These are phyloP conservation scores for Circaetus cinerascens DNA, from an alignment of 2,113 vertebrate species.

Conservation along the genomic window DNA sequence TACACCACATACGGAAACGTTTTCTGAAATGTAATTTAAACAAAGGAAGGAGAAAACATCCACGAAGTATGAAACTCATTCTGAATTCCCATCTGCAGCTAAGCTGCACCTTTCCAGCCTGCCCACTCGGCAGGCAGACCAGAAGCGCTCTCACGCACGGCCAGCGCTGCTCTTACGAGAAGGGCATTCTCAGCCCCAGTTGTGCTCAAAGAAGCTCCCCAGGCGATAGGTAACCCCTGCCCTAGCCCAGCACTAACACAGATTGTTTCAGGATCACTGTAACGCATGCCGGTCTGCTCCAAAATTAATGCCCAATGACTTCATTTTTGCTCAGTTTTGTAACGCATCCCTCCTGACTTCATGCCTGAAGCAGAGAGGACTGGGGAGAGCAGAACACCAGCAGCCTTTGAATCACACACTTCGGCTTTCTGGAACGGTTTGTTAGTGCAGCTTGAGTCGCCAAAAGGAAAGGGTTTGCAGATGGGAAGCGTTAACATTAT, in stretches of 20 bases:
- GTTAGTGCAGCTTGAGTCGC: rapidly evolving
- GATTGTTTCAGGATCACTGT: rapidly evolving
- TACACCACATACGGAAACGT: background rate
- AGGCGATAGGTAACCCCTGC: rapidly evolving
- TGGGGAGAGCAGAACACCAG: background rate
- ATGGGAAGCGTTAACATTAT: background rate
- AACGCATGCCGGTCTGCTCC: background rate
- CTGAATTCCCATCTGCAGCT: background rate
- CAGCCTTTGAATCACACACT: background rate
- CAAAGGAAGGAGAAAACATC: background rate
- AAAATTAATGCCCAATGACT: background rate
- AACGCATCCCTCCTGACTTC: background rate
- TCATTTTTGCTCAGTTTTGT: background rate
- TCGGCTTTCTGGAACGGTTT: rapidly evolving
- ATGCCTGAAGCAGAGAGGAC: background rate
- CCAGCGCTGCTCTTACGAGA: rapidly evolving
- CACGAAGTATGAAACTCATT: background rate
- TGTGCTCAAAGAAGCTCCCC: background rate
- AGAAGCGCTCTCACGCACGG: background rate
- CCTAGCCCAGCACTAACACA: background rate
- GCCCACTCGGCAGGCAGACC: rapidly evolving
- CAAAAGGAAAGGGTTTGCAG: background rate
- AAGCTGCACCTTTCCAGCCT: background rate
- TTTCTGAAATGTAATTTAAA: background rate
- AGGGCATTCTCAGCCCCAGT: rapidly evolving